A percentile compares a stretch with the other conserved stretches of the same genome.
phyloP scores from a whole-genome alignment of 2,888 invertebrate species.

The Drosophila basisetae region DNA sequence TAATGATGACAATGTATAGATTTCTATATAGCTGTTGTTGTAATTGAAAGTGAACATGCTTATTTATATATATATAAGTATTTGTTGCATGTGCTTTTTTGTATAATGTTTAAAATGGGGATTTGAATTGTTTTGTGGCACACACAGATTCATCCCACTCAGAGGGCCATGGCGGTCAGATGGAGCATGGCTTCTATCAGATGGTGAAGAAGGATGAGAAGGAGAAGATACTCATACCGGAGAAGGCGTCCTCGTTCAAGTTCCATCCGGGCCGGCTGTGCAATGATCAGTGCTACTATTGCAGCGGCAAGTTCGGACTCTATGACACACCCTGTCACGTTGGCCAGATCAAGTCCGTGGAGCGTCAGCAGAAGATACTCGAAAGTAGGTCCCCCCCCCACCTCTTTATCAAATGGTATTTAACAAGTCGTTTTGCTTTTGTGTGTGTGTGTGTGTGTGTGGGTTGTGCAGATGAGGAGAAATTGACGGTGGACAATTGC shows the following conservation, averaged over 20 bases:
- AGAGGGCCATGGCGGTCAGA: constrained; percentile 67
- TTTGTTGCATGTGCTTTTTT: background rate
- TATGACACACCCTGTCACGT: constrained; percentile 95
- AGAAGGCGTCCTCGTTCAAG: constrained; percentile 94
- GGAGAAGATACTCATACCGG: constrained; percentile 90
- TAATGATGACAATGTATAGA: background rate
- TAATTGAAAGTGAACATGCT: background rate
- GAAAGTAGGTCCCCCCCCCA: constrained; percentile 87
- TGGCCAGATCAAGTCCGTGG: constrained; percentile 93
- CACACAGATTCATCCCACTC: constrained; percentile 82
- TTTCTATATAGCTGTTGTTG: background rate
- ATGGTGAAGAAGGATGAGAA: constrained; percentile 84
- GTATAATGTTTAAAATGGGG: background rate
- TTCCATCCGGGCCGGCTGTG: constrained; percentile 93
- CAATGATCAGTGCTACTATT: constrained; percentile 94
- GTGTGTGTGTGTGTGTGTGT: too few species aligned
- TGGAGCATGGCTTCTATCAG: constrained; percentile 70
- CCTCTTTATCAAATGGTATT: background rate
- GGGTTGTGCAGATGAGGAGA: constrained; percentile 89
- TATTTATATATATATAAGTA: too few species aligned
- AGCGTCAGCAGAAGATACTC: constrained; percentile 92
- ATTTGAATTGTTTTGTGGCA: background rate
- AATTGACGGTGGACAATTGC: constrained; percentile 93
- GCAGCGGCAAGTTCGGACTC: constrained; percentile 94
- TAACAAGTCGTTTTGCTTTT: background rate